Base-by-base conservation (phyloP, 2,113 vertebrate genomes). In the Astur gentilis region DNA sequence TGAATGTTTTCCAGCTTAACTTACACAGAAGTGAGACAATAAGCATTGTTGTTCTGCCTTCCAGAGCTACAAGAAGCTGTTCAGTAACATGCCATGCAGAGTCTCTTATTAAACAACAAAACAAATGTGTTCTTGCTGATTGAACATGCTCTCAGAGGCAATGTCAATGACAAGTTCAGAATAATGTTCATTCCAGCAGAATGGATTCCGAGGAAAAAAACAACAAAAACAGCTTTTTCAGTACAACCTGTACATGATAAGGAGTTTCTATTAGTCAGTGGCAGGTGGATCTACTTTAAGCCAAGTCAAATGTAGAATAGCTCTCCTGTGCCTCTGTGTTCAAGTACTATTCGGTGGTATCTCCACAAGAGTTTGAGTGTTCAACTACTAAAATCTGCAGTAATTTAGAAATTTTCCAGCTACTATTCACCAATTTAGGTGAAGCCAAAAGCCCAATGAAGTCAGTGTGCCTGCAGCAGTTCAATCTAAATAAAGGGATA, bases 121-220 rank as follows among this genome's bases (percentile, higher is more conserved):
- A 1, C 22, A 16, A 47, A 57, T 13, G 36, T 12, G 20, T 6
- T 58, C 50, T 7, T 4, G 4, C 55, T 75, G 60, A 42, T 4
- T 34, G 55, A 77, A 73, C 6, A 7, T 5, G 6, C 31, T 31
- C 36, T 52, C 23, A 16, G 22, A 69, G 38, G 34, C 21, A 12
- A 21, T 2, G 25, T 12, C 75, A 73, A 6, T 1, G 44, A 27
- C 38, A 54, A 58, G 55, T 13, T 80, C 34, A 26, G 15, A 81
- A 38, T 3, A 40, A 23, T 0, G 0, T 7, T 38, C 38, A 22
- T 80, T 54, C 54, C 15, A 5, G 31, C 7, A 57, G 34, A 44
- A 73, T 3, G 29, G 20, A 54, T 49, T 38, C 5, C 4, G 32
- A 49, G 60, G 1, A 27, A 42, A 79, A 36, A 81, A 50, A 47